Evolutionary conservation across 2,888 invertebrate genomes (phyloP), one percentile per base, ranked within the genome.

Genomic region (Chaetogeoica ovagalla): DNA sequence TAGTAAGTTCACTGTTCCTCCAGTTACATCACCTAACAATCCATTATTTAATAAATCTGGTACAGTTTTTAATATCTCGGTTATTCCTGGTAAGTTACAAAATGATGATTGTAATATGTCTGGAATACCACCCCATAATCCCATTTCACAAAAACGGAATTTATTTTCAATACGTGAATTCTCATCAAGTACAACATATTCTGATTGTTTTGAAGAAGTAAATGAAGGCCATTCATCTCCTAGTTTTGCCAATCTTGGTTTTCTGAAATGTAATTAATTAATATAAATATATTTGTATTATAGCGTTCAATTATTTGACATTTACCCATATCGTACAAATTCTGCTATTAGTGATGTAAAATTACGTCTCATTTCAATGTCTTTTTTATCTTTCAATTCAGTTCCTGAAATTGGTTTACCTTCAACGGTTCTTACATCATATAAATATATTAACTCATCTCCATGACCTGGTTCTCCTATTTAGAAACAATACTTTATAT

Each of bases 381-480:
- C 93, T 9, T 90, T 89, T 21, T 87, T 85, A 65, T 85, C 84
- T n/a, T 83, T 83, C 13, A 83, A 8, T 87, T 88, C 37, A 37
- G 77, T 62, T n/a, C 82, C 75, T 17, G 82, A 81, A 48, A 82
- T 71, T 23, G 81, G 82, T 59, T 73, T 86, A 83, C 82, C 86
- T 83, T 69, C 89, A 88, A 19, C 88, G 87, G 15, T 88, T 87
- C 81, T 87, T 86, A 83, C 81, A 84, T 92, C 91, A 84, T 93
- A 93, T 84, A 93, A 87, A 84, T 91, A 93, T 0, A 90, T 90
- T 43, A 93, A 85, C 84, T 93, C 93, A 84, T 93, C 93, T 0
- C 93, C 93, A 84, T 93, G 93, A 30, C 83, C 82, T 13, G 83
- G 83, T 39, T 83, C 84, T 83, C 59, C 60, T 82, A 63, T 69